Percentiles rank a stretch among this genome's conserved stretches.
phyloP scores from a whole-genome alignment of 2,113 vertebrate species.

The Pseudorhombus dupliciocellatus region DNA sequence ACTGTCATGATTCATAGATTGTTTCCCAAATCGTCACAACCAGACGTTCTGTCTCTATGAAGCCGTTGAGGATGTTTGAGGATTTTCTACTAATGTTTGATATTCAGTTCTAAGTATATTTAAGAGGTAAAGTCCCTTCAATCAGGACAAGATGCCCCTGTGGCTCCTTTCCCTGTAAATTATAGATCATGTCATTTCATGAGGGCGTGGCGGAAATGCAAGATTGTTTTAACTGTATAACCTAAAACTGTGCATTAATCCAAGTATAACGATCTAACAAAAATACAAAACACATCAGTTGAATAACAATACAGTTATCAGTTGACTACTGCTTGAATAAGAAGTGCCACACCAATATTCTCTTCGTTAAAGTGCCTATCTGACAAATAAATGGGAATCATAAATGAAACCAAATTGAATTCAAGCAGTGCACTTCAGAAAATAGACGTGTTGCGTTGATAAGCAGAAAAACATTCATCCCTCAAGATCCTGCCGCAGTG shows the following conservation, averaged over 20 bases:
- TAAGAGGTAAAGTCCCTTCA: too few species aligned
- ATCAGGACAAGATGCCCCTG: too few species aligned
- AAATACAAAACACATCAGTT: neutral
- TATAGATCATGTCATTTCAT: too few species aligned
- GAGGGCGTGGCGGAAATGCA: too few species aligned
- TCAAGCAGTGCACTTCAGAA: constrained; percentile 39
- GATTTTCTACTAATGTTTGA: neutral
- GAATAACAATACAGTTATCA: too few species aligned
- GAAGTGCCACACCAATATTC: neutral
- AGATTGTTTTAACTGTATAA: too few species aligned
- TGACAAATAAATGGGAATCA: constrained; percentile 25
- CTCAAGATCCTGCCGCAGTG: constrained; percentile 4
- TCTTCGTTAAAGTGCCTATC: neutral
- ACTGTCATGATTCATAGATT: constrained; percentile 2
- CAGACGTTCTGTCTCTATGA: neutral
- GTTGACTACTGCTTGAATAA: neutral
- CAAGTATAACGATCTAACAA: too few species aligned
- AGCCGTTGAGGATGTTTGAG: neutral
- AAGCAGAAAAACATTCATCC: constrained; percentile 54
- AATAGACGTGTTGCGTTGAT: constrained; percentile 55
- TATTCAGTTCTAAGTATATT: too few species aligned
- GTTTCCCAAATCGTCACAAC: neutral
- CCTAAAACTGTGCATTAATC: too few species aligned
- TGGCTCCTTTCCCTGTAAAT: too few species aligned
- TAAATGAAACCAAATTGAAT: constrained; percentile 35